Evolutionary conservation across 2,113 vertebrate genomes (phyloP).

Genomic region (Sinocyclocheilus anophthalmus): DNA sequence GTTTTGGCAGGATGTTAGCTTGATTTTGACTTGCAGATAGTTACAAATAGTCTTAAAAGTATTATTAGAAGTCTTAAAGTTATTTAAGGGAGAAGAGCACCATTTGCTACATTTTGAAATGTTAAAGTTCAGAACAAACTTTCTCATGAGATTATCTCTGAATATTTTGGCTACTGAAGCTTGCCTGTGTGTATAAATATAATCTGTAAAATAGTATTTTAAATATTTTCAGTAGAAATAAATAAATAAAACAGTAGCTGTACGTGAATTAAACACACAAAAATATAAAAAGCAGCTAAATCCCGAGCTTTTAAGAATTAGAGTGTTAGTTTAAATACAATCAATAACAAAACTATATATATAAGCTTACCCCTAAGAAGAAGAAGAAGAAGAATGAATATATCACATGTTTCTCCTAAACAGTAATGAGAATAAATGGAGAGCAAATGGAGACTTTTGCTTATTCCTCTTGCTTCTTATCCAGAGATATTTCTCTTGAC

Average conservation of each 20-base stretch:
- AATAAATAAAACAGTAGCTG: background rate
- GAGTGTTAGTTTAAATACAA: too few species aligned
- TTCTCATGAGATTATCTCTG: background rate
- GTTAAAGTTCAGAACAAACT: background rate
- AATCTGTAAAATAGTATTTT: background rate
- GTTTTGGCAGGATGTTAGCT: background rate
- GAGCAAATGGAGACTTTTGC: too few species aligned
- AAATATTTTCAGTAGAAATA: background rate
- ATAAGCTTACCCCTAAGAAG: too few species aligned
- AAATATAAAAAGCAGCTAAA: background rate
- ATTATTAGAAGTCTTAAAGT: background rate
- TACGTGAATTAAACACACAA: too few species aligned
- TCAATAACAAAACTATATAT: too few species aligned
- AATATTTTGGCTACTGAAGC: background rate
- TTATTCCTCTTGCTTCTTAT: too few species aligned
- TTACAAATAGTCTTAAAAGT: background rate
- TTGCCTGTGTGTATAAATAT: background rate
- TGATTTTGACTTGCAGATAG: conserved; percentile 12
- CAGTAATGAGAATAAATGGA: too few species aligned
- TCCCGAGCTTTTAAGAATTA: background rate
- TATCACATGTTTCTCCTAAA: background rate
- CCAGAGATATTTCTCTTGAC: too few species aligned
- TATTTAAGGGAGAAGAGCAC: background rate
- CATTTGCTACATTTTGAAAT: background rate
- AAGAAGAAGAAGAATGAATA: background rate